Base-by-base conservation (phyloP, 2,797 vertebrate genomes). In the Strix occidentalis region DNA sequence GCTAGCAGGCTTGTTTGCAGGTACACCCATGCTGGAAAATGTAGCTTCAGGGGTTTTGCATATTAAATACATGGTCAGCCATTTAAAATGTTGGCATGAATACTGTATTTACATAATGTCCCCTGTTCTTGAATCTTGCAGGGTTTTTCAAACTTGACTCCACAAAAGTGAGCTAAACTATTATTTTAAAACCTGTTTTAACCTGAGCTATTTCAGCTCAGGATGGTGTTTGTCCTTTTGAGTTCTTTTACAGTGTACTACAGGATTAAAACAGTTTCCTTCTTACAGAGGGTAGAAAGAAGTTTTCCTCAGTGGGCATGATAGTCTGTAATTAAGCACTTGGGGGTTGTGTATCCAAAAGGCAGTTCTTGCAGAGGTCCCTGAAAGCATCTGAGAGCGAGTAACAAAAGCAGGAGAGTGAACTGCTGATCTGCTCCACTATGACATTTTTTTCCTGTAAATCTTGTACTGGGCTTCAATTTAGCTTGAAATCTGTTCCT, bases 81-180 rank as follows among this genome's bases (percentile, higher is more conserved):
- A 7, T 57, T 65, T 25, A 23, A 77, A 87, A 20, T 20, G 5
- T 25, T 72, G 35, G 29, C 15, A 5, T 0, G 0, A 23, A 45
- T 39, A 3, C n/a, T 60, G 0, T 4, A 17, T 50, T 87, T 72
- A 8, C 5, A 13, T 4, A 39, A 13, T 2, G 10, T 33, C 33
- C 81, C 46, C 60, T 10, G 4, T 24, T 74, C 28, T 57, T 5
- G 12, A 24, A 31, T 63, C 25, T 29, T 76, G 31, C 17, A 61
- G 23, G 39, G 10, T 39, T 90, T 60, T 78, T 88, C 11, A 45
- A 78, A 50, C 50, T 29, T 33, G 31, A 23, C 46, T 61, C 33
- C 50, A 66, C 19, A 37, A 63, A 80, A 82, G 25, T 17, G 8
- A 57, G 24, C 21, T 50, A 31, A 66, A 41, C 11, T 13, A 2